Percentiles rank a stretch among this genome's conserved stretches.
Evolutionary conservation across 2,797 vertebrate genomes (phyloP).

Genomic region (Momotus momota): DNA sequence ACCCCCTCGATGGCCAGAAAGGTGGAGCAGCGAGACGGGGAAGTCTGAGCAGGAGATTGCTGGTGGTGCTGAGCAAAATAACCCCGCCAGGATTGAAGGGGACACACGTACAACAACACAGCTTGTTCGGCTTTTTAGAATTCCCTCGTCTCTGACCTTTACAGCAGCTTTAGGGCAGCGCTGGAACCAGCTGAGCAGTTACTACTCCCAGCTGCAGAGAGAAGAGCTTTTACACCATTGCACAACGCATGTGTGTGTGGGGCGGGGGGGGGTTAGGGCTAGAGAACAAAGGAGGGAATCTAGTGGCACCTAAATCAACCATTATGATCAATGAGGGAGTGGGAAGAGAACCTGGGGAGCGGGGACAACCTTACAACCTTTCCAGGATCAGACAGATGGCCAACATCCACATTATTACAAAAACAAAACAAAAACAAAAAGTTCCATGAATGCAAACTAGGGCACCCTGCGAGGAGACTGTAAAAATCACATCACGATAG

Average conservation of each 20-base stretch:
- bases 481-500: slow-evolving; percentile 72
- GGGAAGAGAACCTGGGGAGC: slow-evolving; percentile 52
- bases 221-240: slow-evolving; percentile 60
- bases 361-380: slow-evolving; percentile 65
- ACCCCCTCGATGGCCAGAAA: not conserved
- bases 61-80: slow-evolving; percentile 38
- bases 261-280: slow-evolving; percentile 16
- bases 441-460: slow-evolving; percentile 69
- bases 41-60: not conserved
- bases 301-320: slow-evolving; percentile 67
- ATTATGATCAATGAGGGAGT: slow-evolving; percentile 59
- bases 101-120: not conserved
- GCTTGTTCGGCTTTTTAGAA: slow-evolving; percentile 59
- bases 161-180: slow-evolving; percentile 58
- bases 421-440: slow-evolving; percentile 71
- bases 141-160: slow-evolving; percentile 68
- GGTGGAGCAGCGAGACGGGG: fast-evolving
- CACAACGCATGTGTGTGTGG: slow-evolving; percentile 17
- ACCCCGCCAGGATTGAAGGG: not conserved
- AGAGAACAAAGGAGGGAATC: slow-evolving; percentile 65
- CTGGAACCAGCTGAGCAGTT: slow-evolving; percentile 71
- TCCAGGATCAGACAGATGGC: slow-evolving; percentile 68
- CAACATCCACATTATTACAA: slow-evolving; percentile 65
- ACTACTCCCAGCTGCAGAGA: slow-evolving; percentile 67
- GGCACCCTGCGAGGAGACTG: slow-evolving; percentile 59